Evolutionary conservation across 2,113 vertebrate species (phyloP), one percentile per base, ranked within the genome.

Genomic region (Otolemur garnettii): DNA sequence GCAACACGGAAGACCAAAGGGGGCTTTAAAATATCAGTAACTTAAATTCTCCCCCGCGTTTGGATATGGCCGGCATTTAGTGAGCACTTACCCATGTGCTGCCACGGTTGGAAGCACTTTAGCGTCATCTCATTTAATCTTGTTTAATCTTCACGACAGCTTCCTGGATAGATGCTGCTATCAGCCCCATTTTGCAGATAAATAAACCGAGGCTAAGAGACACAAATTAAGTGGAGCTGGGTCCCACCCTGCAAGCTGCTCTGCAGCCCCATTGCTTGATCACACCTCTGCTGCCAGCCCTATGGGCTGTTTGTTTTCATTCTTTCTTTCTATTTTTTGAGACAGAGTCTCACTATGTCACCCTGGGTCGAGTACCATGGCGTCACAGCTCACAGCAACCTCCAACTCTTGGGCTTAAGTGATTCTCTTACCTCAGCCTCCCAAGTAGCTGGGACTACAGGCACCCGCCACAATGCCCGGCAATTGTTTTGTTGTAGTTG

Each of bases 1-100:
- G 18, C 30, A 2, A 12, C 0, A 3, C 18, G 0, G 18, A 82
- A 87, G 68, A 42, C 62, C 0, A 0, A 45, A 53, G 30, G 6
- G 24, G 13, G 50, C 30, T 59, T 77, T 35, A 50, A 2, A 22
- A 74, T 55, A n/a, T 22, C 4, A 14, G 53, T 10, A 45, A n/a
- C 10, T 33, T 8, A 24, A 62, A 53, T 26, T n/a, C n/a, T 12
- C 4, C 50, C 90, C 80, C 62, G 69, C 10, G 4, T 30, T n/a
- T 69, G 55, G 80, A 18, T 21, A 8, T 7, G 2, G 72, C 30
- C 17, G 33, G 50, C 77, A 7, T 15, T 69, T 24, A 13, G n/a
- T 3, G 33, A 35, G 60, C 64, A 66, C 60, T 57, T 21, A 21
- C 18, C 33, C 22, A 0, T 0, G 13, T 24, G 64, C 45, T 18